Base-by-base conservation (phyloP, 2,113 vertebrate genomes). In the Baryphthengus martii region DNA sequence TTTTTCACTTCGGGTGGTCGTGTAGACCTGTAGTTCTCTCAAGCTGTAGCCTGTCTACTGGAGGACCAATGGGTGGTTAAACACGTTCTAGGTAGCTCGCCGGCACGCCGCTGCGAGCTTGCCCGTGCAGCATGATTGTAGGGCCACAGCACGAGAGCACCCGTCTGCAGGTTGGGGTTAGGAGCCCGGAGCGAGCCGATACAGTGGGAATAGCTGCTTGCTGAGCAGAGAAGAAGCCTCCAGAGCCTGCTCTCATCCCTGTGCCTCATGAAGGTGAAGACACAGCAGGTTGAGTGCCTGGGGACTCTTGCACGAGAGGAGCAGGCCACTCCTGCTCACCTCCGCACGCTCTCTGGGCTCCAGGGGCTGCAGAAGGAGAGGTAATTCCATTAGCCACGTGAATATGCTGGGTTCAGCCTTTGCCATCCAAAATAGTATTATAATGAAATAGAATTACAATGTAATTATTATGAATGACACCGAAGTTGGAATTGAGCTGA, bases 231-330 rank as follows among this genome's bases (percentile, higher is more conserved):
- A 12, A 18, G 17, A 7, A 75, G 20, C 47, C 68, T 47, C 63
- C 2, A 5, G 44, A 80, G 63, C 26, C 39, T 14, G 24, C 11
- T 14, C 40, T 10, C 6, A 0, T 40, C 20, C 44, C 44, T 5
- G 5, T 1, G 6, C 55, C 33, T 53, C 14, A 0, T 0, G 0
- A 7, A 15, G 50, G 53, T 18, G 53, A 35, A 20, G 33, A 1
- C 11, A 47, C 55, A 13, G 39, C 45, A 42, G 82, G 31, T 53
- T 6, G 9, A 50, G 47, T 55, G 5, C 5, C 2, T 1, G 20
- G 29, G 25, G n/a, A 23, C 17, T 10, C 7, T 3, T 17, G 42
- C 28, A 5, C 1, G 0, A 44, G 55, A n/a, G 49, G 49, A 50
- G 24, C 49, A 6, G 2, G 12, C 49, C 26, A 80, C 52, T 75